Percentiles rank a stretch among this genome's conserved stretches.
Conservation (phyloP, 2,113 vertebrate species). For the Vulpes ferrilata region DNA sequence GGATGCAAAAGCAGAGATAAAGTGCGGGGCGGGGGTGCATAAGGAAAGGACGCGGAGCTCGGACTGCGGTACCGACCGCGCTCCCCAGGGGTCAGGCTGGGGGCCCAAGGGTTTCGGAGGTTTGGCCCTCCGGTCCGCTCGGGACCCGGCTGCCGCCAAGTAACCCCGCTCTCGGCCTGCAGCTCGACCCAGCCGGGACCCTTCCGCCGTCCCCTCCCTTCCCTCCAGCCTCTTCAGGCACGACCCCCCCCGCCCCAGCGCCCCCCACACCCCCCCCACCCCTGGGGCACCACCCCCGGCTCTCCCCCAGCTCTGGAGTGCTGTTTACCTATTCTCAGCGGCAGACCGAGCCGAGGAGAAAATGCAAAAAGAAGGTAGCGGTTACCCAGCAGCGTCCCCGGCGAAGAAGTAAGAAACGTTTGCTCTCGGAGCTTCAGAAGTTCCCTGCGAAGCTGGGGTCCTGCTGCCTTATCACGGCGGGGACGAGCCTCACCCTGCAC, state of each 20-base stretch:
- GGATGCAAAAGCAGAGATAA: background rate
- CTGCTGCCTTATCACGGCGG: slow-evolving; percentile 2
- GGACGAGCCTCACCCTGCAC: background rate
- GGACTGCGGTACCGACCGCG: background rate
- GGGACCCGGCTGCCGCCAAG: background rate
- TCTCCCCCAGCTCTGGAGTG: background rate
- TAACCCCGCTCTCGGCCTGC: background rate
- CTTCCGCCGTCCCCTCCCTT: background rate
- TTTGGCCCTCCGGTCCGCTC: background rate
- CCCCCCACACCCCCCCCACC: background rate
- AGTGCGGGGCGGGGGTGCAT: background rate
- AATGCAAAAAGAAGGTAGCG: background rate
- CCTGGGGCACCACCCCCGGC: background rate
- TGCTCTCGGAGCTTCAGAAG: slow-evolving; percentile 59
- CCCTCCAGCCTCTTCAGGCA: background rate
- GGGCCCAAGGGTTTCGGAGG: background rate
- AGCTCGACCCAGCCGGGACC: background rate
- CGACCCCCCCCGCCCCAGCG: background rate
- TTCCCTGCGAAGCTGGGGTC: slow-evolving; percentile 44
- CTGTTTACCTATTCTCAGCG: slow-evolving; percentile 61
- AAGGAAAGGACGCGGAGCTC: background rate
- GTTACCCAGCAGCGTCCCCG: background rate
- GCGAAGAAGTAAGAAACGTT: slow-evolving; percentile 56
- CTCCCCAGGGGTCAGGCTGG: background rate
- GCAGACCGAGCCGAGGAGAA: background rate